Base-by-base conservation (phyloP, 2,888 invertebrate genomes). In the Cataglyphis albicans region DNA sequence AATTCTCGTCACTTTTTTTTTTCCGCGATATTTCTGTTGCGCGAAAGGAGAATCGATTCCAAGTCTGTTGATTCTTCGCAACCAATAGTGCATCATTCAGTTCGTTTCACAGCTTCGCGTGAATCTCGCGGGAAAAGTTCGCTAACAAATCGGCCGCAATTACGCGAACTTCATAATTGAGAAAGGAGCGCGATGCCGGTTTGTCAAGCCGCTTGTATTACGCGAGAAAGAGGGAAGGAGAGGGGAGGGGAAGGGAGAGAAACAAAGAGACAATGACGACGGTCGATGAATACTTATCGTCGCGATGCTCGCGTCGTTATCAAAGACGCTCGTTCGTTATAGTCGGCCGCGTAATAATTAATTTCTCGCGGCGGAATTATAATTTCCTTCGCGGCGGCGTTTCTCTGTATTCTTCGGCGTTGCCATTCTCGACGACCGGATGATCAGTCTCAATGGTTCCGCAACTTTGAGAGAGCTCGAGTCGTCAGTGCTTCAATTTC, bases 341-440 rank as follows among this genome's bases (percentile, higher is more conserved):
- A 80, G 78, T 80, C 78, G 74, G 78, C 44, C 74, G 78, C 78
- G 74, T 73, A 72, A 80, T 80, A 80, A 80, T 80, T 80, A 80
- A 80, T 80, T 80, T 80, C 78, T 80, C 78, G 78, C 74, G 59
- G 44, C 74, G 74, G 57, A 80, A 73, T 80, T 80, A 81, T 81
- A 80, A 73, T 76, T 81, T 81, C 63, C 81, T 48, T 21, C 81
- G 38, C 44, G 78, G 18, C 12, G 21, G 12, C 32, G 15, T 59
- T 44, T 64, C 48, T 76, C 82, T 68, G 32, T 81, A 61, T 67
- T 61, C 67, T 80, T 64, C 80, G 29, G 57, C 78, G 32, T 81
- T 81, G 61, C 73, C 57, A 32, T 21, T 78, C 78, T 59, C 57
- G 73, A 68, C 68, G 32, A 57, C 57, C 76, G 72, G 68, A 70